Base-by-base conservation (phyloP, 2,797 vertebrate genomes). In the Hydrophis major region DNA sequence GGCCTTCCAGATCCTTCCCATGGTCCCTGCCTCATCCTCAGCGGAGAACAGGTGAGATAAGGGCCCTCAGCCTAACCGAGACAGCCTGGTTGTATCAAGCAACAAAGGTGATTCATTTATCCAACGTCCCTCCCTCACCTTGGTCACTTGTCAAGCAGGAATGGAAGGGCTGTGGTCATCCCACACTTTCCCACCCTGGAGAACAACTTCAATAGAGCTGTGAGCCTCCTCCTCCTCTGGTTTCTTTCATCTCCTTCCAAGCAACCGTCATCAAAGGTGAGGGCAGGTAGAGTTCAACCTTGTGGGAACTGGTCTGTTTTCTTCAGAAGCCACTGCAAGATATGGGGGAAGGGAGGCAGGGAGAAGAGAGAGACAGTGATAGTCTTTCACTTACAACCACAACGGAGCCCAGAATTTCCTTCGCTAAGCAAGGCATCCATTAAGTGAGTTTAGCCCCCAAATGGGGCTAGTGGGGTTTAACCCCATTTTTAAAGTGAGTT, bases 391-490 rank as follows among this genome's bases (percentile, higher is more conserved):
- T 32, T 69, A 69, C 2, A 13, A 69, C 63, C 28, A n/a, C 12
- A n/a, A 6, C 0, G 4, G 63, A 66, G 12, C 28, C 63, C 63
- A 5, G 4, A n/a, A 66, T 66, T 14, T n/a, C 63, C 28, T 66
- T 16, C 0, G 5, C 28, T n/a, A n/a, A n/a, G 61, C 12, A 0
- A 14, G 61, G 14, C 11, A 0, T 14, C 28, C 12, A 4, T 66
- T 14, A n/a, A 66, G 28, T 13, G 63, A 66, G 63, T 32, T 16
- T 32, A 66, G 63, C 12, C 28, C 63, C 28, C 50, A 53, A 53
- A 53, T 53, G 50, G 50, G 50, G 8, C 50, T 50, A 50, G 50
- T 10, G 50, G 8, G 7, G 50, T 53, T 53, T 53, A 53, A 53
- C 50, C 50, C 8, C 50, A 53, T 53, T 53, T 53, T 53, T 53